Conservation (phyloP, 1,140 invertebrate species). For the Calephelis nemesis region DNA sequence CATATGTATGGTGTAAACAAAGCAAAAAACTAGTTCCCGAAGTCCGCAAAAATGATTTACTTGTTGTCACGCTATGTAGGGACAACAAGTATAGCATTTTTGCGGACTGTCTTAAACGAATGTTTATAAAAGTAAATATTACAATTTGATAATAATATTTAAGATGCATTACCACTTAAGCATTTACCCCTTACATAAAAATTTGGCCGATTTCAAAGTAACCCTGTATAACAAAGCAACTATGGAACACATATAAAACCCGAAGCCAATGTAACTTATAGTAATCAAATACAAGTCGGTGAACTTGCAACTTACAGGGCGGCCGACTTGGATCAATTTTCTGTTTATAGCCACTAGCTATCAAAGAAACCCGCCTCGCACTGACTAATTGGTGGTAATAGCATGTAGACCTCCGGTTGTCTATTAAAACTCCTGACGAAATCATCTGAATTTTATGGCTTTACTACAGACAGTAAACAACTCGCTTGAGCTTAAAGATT, state of each 20-base stretch:
- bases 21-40: background rate
- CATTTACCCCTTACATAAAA: too few species aligned
- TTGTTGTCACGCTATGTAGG: too few species aligned
- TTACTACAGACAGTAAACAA: conserved; percentile 5
- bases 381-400: conserved; percentile 68
- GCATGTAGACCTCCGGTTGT: conserved; percentile 41
- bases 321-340: conserved; percentile 64
- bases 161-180: too few species aligned
- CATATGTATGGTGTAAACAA: background rate
- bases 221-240: background rate
- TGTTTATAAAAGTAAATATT: too few species aligned
- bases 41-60: too few species aligned
- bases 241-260: background rate
- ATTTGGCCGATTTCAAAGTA: too few species aligned
- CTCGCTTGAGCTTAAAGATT: background rate
- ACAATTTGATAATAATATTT: too few species aligned
- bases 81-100: too few species aligned
- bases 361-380: conserved; percentile 59
- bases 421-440: conserved; percentile 44
- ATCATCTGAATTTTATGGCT: conserved; percentile 25
- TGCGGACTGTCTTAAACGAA: too few species aligned
- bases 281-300: conserved; percentile 9
- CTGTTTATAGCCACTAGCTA: conserved; percentile 55
- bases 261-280: background rate
- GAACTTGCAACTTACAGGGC: conserved; percentile 32